A percentile compares a stretch with the other conserved stretches of the same genome.
Evolutionary conservation across 2,113 vertebrate genomes (phyloP).

Genomic region (Poeciliopsis turrubarensis): DNA sequence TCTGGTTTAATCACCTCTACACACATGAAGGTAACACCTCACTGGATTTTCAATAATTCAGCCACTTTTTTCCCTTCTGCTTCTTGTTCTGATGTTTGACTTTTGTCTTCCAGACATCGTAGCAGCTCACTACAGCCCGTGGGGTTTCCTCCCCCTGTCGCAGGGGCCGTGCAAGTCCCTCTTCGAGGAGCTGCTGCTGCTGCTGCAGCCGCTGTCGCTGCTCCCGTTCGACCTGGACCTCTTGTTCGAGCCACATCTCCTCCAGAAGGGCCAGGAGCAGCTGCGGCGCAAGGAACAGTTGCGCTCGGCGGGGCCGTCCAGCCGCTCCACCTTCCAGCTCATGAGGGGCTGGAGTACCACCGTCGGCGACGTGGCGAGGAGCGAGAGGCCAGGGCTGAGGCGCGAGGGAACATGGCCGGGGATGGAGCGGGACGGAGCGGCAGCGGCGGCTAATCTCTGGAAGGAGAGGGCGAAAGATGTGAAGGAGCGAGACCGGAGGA

Average conservation of each 20-base stretch:
- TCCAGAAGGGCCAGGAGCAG: conserved; percentile 89
- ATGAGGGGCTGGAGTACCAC: conserved; percentile 82
- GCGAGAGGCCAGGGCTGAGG: conserved; percentile 56
- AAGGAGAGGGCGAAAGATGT: conserved; percentile 56
- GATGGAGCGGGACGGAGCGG: conserved; percentile 41
- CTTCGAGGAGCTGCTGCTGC: conserved; percentile 91
- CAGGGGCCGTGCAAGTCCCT: conserved; percentile 87
- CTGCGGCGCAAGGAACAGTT: conserved; percentile 91
- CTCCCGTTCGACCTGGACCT: conserved; percentile 95
- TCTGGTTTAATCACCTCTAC: conserved; percentile 96
- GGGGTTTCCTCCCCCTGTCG: conserved; percentile 90
- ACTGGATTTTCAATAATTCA: neutral
- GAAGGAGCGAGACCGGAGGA: conserved; percentile 51
- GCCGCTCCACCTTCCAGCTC: conserved; percentile 92
- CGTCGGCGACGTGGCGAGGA: conserved; percentile 60
- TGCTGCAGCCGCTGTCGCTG: conserved; percentile 94
- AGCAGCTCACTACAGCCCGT: conserved; percentile 88
- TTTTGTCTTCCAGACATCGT: conserved; percentile 84
- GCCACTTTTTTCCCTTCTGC: neutral
- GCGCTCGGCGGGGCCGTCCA: conserved; percentile 83
- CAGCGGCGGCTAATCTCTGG: conserved; percentile 22
- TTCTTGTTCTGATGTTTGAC: neutral
- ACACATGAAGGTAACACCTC: conserved; percentile 90
- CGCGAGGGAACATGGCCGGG: conserved; percentile 66
- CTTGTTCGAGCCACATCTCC: conserved; percentile 90